Conservation (phyloP, 2,888 invertebrate genomes). For the Lithophane socia region DNA sequence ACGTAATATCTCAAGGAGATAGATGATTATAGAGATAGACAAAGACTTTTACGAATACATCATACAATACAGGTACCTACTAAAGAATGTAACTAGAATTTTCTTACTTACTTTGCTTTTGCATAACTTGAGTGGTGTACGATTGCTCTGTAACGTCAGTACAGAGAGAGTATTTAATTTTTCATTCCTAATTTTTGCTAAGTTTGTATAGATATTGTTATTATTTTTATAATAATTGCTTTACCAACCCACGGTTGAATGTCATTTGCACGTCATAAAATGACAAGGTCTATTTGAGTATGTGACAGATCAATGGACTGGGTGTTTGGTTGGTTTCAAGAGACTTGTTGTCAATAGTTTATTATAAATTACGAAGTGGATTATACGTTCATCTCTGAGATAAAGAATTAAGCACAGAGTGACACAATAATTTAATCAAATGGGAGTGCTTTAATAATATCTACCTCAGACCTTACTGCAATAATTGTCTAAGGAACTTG, state of each 20-base stretch:
- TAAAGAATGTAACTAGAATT: neutral
- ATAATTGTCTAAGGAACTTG: slow-evolving; percentile 14
- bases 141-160: neutral
- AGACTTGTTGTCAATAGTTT: neutral
- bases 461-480: neutral
- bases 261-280: neutral
- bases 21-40: slow-evolving; percentile 19
- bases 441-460: slow-evolving; percentile 12
- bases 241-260: no score
- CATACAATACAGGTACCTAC: slow-evolving; percentile 7
- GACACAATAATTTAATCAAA: neutral
- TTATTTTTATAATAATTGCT: no score
- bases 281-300: neutral
- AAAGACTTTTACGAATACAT: slow-evolving; percentile 27
- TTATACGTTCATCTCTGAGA: neutral
- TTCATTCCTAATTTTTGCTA: neutral
- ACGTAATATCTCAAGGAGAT: slow-evolving; percentile 34
- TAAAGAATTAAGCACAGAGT: neutral
- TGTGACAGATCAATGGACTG: neutral
- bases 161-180: neutral
- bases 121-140: slow-evolving; percentile 1
- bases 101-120: neutral
- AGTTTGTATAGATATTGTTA: neutral
- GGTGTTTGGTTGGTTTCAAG: no score
- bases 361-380: neutral